Conservation (phyloP, 2,888 invertebrate genomes). For the Xanthia togata region DNA sequence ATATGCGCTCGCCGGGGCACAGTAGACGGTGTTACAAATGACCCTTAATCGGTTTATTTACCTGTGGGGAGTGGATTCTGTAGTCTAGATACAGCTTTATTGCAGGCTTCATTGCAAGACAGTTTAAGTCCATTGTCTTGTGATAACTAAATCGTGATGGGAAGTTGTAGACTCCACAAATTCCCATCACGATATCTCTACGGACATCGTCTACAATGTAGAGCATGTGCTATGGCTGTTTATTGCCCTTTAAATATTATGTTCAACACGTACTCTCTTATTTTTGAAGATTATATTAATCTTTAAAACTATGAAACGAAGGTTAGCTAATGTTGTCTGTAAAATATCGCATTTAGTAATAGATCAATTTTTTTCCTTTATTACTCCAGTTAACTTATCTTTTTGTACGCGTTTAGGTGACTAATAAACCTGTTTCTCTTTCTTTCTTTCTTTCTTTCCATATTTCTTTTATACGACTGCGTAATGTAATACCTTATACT, state of each 20-base stretch:
- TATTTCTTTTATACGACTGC: background rate
- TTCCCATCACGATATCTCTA: too few species aligned
- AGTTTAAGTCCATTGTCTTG: conserved; percentile 22
- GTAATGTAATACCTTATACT: background rate
- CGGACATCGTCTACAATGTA: too few species aligned
- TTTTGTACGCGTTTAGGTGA: background rate
- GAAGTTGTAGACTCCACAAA: background rate
- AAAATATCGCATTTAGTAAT: background rate
- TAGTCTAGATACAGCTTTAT: conserved; percentile 41
- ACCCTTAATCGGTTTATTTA: conserved; percentile 63
- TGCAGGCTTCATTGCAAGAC: conserved; percentile 14
- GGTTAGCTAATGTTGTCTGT: background rate
- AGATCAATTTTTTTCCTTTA: background rate
- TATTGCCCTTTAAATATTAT: background rate
- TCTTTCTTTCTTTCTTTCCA: background rate
- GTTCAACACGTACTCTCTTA: background rate
- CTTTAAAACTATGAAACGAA: background rate
- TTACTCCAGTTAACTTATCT: background rate
- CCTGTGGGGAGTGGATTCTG: conserved; percentile 28
- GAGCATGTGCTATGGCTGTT: background rate
- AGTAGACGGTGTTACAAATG: conserved; percentile 54
- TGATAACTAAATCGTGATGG: background rate
- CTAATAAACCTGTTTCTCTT: background rate
- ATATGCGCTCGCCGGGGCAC: conserved; percentile 42
- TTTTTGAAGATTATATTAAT: background rate